Evolutionary conservation across 2,888 invertebrate species (phyloP), one percentile per base, ranked within the genome.

Genomic region (Muscina levida): DNA sequence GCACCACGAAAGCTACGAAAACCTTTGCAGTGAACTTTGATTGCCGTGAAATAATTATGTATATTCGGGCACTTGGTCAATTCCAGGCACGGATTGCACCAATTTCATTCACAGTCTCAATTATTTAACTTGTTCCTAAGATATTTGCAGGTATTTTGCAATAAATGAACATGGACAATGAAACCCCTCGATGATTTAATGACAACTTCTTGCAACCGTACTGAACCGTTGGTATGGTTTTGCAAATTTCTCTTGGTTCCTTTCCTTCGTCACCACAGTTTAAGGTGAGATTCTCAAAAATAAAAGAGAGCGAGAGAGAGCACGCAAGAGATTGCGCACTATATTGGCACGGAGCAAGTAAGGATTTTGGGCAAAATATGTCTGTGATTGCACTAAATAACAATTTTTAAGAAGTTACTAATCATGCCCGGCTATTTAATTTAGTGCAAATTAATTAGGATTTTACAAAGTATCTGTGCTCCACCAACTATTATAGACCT

Each of bases 141-240:
- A 8, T 31, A 31, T 5, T 15, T 48, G 48, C 15, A 31, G n/a
- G 46, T n/a, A n/a, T 46, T 72, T 42, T 72, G 51, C 31, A 48
- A 73, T 75, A 72, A 77, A 77, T 77, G 72, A 81, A 77, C 74
- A 67, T 77, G 81, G 70, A 77, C 74, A 67, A 67, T 81, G 81
- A 81, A 81, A 81, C 81, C 81, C 81, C 77, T 81, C 74, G 77
- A 72, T 71, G 76, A 80, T 80, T 80, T 80, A 66, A 66, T 76
- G 81, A 77, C 77, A 81, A 81, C 77, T 81, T 81, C 81, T 77
- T 74, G 75, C 74, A 81, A 77, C 77, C 81, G 81, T 77, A 81
- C 81, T 75, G 81, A 77, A 75, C 74, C 77, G 72, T 72, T 77
- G 71, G 37, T 77, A 75, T 81, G 81, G 74, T 77, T 62, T 62